Base-by-base conservation (phyloP, 2,113 vertebrate genomes). In the Rhipidura dahli region DNA sequence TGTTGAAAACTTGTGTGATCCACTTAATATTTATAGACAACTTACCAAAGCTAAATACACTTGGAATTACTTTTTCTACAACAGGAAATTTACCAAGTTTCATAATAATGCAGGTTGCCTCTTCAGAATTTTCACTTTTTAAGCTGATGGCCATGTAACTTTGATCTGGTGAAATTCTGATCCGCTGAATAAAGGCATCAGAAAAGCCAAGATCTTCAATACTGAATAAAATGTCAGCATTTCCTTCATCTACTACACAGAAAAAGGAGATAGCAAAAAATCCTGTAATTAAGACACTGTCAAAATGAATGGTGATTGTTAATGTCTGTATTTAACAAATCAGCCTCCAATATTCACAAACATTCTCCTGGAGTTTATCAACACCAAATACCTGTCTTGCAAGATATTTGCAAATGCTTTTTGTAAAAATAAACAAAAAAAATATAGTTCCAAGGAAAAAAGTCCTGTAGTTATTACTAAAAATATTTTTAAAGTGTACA, bases 11-110 rank as follows among this genome's bases (percentile, higher is more conserved):
- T 42, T 54, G 8, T 85, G 56, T 66, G 51, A 91, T 40, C 27
- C 15, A 83, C 20, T n/a, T 28, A 13, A 28, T 50, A 83, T 60
- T 88, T 90, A 83, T 40, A 81, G 53, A 53, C 20, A 40, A 93
- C 98, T 97, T 98, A 99, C 99, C 99, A 96, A 99, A 99, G 85
- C 98, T 99, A 94, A 98, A 98, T 56, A 99, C 98, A 15, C 98
- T 98, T 68, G 98, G 96, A 94, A 99, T 97, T 40, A 98, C 96
- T 56, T 98, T 86, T 78, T 98, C 80, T 54, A 98, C 22, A 3
- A 81, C 39, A 26, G 97, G 92, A 45, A 94, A 93, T 35, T 87
- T 69, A 71, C 82, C 93, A 45, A 99, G 98, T 93, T 94, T 98
- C 66, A 99, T 94, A 89, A 99, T 49, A 77, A 98, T 3, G 6